A percentile compares a stretch with the other conserved stretches of the same genome.
Evolutionary conservation across 2,113 vertebrate species (phyloP).

Genomic region (Corvus cornix): DNA sequence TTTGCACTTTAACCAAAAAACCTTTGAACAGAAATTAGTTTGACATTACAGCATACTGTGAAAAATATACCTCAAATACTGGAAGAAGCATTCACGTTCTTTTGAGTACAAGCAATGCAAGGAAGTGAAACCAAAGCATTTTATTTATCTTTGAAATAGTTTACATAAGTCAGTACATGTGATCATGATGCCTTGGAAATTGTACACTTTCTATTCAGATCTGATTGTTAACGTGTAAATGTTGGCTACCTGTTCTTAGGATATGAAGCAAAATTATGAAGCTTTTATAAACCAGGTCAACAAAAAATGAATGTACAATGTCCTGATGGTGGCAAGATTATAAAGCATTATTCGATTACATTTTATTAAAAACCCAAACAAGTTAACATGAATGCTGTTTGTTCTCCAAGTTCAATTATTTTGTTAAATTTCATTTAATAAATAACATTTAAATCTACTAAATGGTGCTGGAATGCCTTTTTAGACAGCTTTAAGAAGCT

Average conservation of each 20-base stretch:
- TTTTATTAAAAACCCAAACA: not conserved
- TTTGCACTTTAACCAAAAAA: conserved; percentile 65
- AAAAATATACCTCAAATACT: conserved; percentile 53
- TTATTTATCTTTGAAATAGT: conserved; percentile 19
- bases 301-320: not conserved
- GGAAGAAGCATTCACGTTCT: conserved; percentile 17
- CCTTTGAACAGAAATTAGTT: conserved; percentile 23
- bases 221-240: not conserved
- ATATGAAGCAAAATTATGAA: not conserved
- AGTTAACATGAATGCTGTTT: not conserved
- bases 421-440: not conserved
- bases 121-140: conserved; percentile 1
- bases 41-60: conserved; percentile 4
- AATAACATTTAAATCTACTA: not conserved
- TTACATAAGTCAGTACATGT: not conserved
- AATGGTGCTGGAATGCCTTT: not conserved
- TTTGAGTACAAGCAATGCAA: not conserved
- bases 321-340: not conserved
- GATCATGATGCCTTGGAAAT: not conserved
- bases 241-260: not conserved
- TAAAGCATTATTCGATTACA: not conserved
- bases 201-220: not conserved
- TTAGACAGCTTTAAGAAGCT: not conserved
- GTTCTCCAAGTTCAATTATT: not conserved
- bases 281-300: not conserved